Percentiles rank a stretch among this genome's conserved stretches.
These are phyloP conservation scores for Lytechinus pictus DNA, from an alignment of 35 echinoderm and acorn worm species.

Conservation along the genomic window DNA sequence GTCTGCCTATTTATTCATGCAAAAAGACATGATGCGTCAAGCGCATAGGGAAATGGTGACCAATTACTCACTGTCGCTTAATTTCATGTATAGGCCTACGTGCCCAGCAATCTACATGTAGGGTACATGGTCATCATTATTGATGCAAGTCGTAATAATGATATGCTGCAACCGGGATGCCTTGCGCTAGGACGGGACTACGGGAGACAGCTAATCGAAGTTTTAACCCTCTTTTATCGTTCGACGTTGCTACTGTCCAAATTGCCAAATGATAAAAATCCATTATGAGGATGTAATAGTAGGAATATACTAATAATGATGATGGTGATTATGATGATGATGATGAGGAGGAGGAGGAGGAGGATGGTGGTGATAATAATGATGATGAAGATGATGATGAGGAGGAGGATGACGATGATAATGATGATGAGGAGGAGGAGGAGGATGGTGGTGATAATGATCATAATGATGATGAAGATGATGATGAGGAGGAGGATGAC, in stretches of 20 bases:
- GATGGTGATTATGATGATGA: neutral
- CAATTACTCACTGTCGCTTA: neutral
- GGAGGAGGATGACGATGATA: neutral
- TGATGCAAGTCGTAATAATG: slow-evolving; percentile 27
- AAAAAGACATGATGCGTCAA: slow-evolving; percentile 16
- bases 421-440: neutral
- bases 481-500: neutral
- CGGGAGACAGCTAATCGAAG: neutral
- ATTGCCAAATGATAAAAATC: neutral
- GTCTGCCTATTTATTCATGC: slow-evolving; percentile 16
- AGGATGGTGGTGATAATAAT: neutral
- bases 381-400: neutral
- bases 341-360: no score
- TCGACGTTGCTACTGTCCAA: neutral
- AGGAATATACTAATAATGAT: no score
- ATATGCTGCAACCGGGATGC: slow-evolving; percentile 9
- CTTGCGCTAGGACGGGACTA: neutral
- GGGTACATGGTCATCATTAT: neutral
- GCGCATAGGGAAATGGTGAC: neutral
- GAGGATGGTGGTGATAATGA: neutral
- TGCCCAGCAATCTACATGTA: neutral
- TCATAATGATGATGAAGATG: neutral
- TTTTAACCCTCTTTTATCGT: neutral
- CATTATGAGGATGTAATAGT: neutral
- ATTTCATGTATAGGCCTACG: neutral